Evolutionary conservation across 1,140 invertebrate species (phyloP).

Genomic region (Drosophila sproati): DNA sequence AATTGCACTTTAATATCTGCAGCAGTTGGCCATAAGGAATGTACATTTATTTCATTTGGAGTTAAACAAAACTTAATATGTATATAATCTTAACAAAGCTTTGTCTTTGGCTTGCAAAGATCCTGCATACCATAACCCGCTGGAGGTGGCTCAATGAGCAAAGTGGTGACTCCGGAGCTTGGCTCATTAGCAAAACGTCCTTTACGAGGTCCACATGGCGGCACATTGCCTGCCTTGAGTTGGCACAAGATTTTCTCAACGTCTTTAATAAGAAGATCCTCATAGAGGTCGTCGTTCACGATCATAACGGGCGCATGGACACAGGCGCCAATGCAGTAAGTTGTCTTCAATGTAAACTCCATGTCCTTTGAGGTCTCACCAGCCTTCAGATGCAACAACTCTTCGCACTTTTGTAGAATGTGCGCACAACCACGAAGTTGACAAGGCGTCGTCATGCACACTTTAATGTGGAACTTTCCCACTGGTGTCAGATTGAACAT

Average conservation of each 20-base stretch:
- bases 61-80: conserved; percentile 19
- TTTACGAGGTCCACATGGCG: conserved; percentile 24
- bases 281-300: conserved; percentile 60
- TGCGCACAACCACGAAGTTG: conserved; percentile 43
- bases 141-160: conserved; percentile 25
- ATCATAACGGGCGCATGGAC: conserved; percentile 49
- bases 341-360: conserved; percentile 43
- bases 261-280: conserved; percentile 40
- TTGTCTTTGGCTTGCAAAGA: conserved; percentile 2
- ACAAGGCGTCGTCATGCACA: conserved; percentile 53
- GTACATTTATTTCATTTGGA: conserved; percentile 56
- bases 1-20: conserved; percentile 16
- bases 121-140: conserved; percentile 45
- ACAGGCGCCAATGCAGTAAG: conserved; percentile 53
- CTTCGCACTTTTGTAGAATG: conserved; percentile 24
- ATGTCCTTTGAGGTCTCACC: conserved; percentile 49
- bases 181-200: conserved; percentile 46
- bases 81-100: neutral
- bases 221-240: conserved; percentile 10
- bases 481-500: conserved; percentile 40
- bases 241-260: conserved; percentile 18
- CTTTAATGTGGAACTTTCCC: conserved; percentile 44
- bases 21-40: conserved; percentile 23
- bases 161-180: conserved; percentile 8
- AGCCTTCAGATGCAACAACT: conserved; percentile 14